Evolutionary conservation across 2,797 vertebrate genomes (phyloP).

Genomic region (Acanthiza pusilla): DNA sequence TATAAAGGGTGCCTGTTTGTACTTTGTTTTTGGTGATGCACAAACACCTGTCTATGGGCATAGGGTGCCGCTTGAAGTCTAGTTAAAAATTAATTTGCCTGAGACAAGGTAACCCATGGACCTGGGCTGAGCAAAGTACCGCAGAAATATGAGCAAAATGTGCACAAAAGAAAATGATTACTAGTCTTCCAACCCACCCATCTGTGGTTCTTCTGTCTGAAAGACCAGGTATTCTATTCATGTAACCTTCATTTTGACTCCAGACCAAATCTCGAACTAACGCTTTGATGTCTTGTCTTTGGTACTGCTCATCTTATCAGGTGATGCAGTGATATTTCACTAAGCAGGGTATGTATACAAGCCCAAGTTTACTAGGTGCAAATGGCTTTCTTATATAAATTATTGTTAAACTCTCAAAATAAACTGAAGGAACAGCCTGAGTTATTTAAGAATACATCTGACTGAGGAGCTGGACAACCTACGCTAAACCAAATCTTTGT

Average conservation of each 20-base stretch:
- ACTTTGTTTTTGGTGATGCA: not conserved
- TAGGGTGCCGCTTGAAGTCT: not conserved
- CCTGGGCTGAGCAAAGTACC: not conserved
- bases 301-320: not conserved
- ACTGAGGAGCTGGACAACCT: not conserved
- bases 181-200: not conserved
- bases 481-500: not conserved
- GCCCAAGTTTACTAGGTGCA: not conserved
- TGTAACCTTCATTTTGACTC: not conserved
- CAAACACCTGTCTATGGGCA: not conserved
- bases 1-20: not conserved
- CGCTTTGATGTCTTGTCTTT: fast-evolving
- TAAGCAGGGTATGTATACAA: not conserved
- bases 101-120: not conserved
- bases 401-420: not conserved
- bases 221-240: not conserved
- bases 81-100: not conserved
- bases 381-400: not conserved
- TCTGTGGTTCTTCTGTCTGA: not conserved
- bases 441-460: not conserved
- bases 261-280: not conserved
- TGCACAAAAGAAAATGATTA: not conserved
- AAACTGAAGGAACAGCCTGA: not conserved
- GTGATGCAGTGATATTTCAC: not conserved
- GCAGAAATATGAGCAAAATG: not conserved